phyloP scores from a whole-genome alignment of 2,888 invertebrate species.

The Omphaloscelis lunosa region DNA sequence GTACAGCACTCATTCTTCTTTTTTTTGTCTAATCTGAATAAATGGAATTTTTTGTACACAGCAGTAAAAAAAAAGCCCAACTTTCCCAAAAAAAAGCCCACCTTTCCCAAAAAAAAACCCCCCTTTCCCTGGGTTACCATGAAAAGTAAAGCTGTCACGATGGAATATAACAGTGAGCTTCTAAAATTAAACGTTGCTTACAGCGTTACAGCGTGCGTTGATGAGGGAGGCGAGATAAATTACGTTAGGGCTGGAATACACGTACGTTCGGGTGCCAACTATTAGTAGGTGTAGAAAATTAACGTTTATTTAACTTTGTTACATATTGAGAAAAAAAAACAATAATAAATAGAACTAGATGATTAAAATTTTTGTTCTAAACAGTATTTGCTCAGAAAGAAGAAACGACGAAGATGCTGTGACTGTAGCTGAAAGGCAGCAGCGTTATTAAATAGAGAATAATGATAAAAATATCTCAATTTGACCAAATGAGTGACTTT shows the following conservation, averaged over 20 bases:
- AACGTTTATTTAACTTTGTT: background rate
- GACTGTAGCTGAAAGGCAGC: background rate
- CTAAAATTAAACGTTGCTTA: constrained; percentile 67
- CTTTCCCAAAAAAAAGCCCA: constrained; percentile 30
- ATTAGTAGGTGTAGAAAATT: background rate
- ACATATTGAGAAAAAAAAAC: background rate
- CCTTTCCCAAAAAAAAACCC: constrained; percentile 30
- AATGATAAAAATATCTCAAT: background rate
- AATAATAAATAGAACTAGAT: background rate
- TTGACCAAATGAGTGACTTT: background rate
- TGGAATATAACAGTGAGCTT: constrained; percentile 49
- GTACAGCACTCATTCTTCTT: background rate
- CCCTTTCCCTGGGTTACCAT: constrained; percentile 40
- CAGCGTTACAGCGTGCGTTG: constrained; percentile 58
- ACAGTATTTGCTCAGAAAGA: background rate
- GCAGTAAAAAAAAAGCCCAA: constrained; percentile 20
- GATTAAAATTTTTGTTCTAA: background rate
- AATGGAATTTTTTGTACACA: background rate
- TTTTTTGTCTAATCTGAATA: constrained; percentile 6
- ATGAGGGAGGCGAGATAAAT: constrained; percentile 56
- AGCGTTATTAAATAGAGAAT: background rate
- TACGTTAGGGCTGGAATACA: constrained; percentile 47
- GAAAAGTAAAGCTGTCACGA: constrained; percentile 55
- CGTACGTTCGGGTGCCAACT: background rate
- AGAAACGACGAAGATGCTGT: background rate